Base-by-base conservation (phyloP, 2,888 invertebrate species). In the Drosophila fungiperda region DNA sequence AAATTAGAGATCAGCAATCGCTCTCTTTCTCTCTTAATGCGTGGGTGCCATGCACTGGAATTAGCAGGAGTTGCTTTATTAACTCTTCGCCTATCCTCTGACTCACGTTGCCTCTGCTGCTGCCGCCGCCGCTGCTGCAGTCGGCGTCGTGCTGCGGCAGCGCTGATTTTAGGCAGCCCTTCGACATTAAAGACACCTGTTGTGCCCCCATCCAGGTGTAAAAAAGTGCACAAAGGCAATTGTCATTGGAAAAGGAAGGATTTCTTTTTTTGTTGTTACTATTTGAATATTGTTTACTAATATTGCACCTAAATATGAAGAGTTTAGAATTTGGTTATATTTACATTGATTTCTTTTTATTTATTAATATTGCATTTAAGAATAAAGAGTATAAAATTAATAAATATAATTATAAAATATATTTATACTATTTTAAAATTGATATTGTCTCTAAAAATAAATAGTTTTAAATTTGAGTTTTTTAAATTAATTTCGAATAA, bases 181-280 rank as follows among this genome's bases (percentile, higher is more conserved):
- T 55, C 73, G 68, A 65, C 79, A 83, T 15, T 73, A 73, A 67
- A 54, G 84, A 87, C 84, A 84, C 84, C 84, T 84, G 84, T 84
- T 84, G 84, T 70, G 62, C 67, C 58, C 15, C 38, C 38, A 15
- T 40, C 29, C 29, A 53, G 52, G 32, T 52, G n/a, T 50, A 29
- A n/a, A 15, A 26, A 26, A 17, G 2, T 49, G 49, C 49, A 49
- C 2, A 9, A 26, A 3, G 17, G 5, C 17, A 50, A 29, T 9
- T 17, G 20, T 12, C 7, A 45, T 45, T 45, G 45, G 8, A 23
- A 45, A 8, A 23, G 1, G 15, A 15, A 3, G 23, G 45, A 7
- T 8, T 45, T 2, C 1, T 0, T 45, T 15, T 4, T 8, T 15
- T 15, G 20, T 45, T 15, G 29, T 1, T 29, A 29, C 29, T 7